Base-by-base conservation (phyloP, 2,113 vertebrate genomes). In the Paramormyrops kingsleyae region DNA sequence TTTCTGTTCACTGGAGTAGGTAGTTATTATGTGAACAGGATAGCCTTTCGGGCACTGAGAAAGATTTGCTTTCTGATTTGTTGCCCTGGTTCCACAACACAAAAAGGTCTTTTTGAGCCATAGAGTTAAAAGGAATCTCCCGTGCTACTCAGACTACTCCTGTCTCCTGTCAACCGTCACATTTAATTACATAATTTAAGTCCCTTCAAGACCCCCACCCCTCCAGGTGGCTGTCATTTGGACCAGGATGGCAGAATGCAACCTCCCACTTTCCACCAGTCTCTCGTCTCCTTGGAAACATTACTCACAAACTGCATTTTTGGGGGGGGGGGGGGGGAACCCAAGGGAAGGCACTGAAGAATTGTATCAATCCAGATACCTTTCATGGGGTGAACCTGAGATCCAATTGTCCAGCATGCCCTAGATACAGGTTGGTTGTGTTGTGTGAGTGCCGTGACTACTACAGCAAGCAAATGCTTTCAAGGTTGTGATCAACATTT, bases 221-320 rank as follows among this genome's bases (percentile, higher is more conserved):
- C 9, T 27, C 85, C 62, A 70, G 87, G 62, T 87, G 42, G 62
- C 56, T 49, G 53, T 91, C 83, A 77, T 87, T 46, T 56, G 70
- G 13, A 59, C 12, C 17, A 17, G 21, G 90, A 90, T 93, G 88
- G 90, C 88, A 90, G 70, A 87, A 56, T 83, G 90, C 15, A 83
- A 66, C 15, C 74, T 90, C 49, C 92, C 89, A 87, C 87, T 83
- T 92, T 92, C 85, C 89, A 85, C 1, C 31, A 80, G 56, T 17
- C 74, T 49, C 80, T 12, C 3, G 39, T 1, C 87, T 90, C 87
- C 13, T 42, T 80, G 15, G 90, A 87, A 50, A 83, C 89, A 17
- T 70, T 83, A 88, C 19, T 90, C 87, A 91, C 89, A 91, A 77
- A 89, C 85, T 47, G 52, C 46, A 53, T 44, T 89, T 5, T 35